Evolutionary conservation across 2,888 invertebrate species (phyloP).

Genomic region (Euplagia quadripunctaria): DNA sequence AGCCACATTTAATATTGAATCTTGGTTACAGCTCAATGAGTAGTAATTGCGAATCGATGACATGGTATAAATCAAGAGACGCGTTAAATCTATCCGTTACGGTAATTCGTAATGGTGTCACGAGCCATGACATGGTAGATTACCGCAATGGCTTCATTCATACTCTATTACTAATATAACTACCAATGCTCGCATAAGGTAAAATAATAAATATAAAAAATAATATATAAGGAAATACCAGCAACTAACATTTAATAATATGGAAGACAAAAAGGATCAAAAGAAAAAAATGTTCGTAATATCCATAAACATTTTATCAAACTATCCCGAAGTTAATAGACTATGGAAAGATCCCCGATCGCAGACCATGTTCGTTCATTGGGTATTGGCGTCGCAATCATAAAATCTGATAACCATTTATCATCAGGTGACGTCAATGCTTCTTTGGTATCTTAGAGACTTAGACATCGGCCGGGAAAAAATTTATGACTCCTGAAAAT

Average conservation of each 20-base stretch:
- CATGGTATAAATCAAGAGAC: constrained; percentile 6
- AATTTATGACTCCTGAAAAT: too few species aligned
- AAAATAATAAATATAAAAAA: neutral
- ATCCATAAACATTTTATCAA: neutral
- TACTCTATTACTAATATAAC: neutral
- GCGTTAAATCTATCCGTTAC: constrained; percentile 12
- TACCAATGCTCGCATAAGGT: neutral
- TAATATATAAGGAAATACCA: too few species aligned
- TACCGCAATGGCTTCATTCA: constrained; percentile 8
- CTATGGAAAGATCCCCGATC: neutral
- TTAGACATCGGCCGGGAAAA: too few species aligned
- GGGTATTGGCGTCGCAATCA: neutral
- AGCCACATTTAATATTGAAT: neutral
- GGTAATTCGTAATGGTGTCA: constrained; percentile 14
- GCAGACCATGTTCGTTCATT: neutral
- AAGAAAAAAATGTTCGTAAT: neutral
- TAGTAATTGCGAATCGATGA: constrained; percentile 10
- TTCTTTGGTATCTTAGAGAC: too few species aligned
- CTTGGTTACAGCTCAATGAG: neutral
- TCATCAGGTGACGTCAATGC: too few species aligned
- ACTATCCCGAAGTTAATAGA: neutral
- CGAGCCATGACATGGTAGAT: constrained; percentile 13
- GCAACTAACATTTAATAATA: neutral
- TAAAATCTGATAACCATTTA: too few species aligned
- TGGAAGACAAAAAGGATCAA: too few species aligned